Conservation (phyloP, 2,113 vertebrate genomes). For the Eulemur rufifrons region DNA sequence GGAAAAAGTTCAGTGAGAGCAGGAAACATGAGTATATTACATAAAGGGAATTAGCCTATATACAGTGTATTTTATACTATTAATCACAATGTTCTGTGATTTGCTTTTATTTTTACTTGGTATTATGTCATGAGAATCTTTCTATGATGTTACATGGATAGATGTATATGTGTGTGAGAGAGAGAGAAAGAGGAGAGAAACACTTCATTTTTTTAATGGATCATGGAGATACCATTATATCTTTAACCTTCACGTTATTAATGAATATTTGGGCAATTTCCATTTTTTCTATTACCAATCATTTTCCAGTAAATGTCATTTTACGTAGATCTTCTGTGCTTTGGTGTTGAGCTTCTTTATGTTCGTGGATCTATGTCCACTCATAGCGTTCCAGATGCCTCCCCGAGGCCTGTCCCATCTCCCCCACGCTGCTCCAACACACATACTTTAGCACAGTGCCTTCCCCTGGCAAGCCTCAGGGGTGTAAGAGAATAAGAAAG, state of each 20-base stretch:
- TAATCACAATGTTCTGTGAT: not conserved
- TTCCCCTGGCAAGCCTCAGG: not conserved
- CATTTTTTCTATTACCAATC: not conserved
- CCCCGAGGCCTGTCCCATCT: rapidly evolving
- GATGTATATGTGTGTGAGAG: rapidly evolving
- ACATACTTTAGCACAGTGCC: too few relatives aligned
- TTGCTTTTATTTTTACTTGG: not conserved
- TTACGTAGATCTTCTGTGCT: not conserved
- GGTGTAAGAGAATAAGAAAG: not conserved
- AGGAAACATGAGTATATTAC: not conserved
- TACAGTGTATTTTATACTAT: not conserved
- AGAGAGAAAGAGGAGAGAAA: not conserved
- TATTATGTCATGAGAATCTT: not conserved
- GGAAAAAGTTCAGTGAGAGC: not conserved
- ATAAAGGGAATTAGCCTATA: not conserved
- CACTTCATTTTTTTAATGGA: not conserved
- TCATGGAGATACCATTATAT: not conserved
- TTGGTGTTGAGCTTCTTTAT: not conserved
- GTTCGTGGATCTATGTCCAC: too few relatives aligned
- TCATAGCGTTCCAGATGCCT: too few relatives aligned
- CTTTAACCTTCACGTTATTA: not conserved
- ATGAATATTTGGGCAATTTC: not conserved
- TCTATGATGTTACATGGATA: not conserved
- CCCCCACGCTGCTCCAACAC: too few relatives aligned
- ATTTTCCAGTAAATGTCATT: not conserved